Base-by-base conservation (phyloP, 2,113 vertebrate genomes). In the Odocoileus virginianus region DNA sequence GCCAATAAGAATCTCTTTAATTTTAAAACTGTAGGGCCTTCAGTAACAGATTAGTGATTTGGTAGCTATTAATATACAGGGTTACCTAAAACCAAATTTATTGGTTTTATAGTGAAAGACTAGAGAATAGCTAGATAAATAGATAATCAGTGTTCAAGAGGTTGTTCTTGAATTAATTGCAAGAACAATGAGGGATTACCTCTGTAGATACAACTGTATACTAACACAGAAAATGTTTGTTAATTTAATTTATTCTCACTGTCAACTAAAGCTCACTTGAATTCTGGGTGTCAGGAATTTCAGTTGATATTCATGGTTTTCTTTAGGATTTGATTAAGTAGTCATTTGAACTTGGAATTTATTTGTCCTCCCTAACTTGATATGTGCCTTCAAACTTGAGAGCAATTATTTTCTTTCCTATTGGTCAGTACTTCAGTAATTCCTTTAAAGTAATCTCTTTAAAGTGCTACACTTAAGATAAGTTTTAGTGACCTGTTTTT, bases 231-330 rank as follows among this genome's bases (percentile, higher is more conserved):
- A 61, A 86, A 58, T 25, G 1, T 95, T 86, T 36, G 52, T 30
- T 60, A 87, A 55, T 96, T 97, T 86, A 82, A 92, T 93, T 97
- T 76, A 85, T 93, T 57, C 27, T 89, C n/a, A 54, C 30, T 96
- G 2, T 47, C 76, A 89, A 25, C 47, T 96, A 71, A 97, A 94
- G 87, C 52, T 97, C 36, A 76, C 27, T 93, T 88, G 71, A 94
- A 86, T 93, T 92, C 30, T 23, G 91, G 3, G 5, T 94, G 16
- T 95, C n/a, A 93, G 5, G 57, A 94, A 23, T 7, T 88, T 94
- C 36, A 92, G 28, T 95, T 76, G 36, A 83, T 89, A 87, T 45
- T 94, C 11, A 67, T 52, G 40, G 45, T n/a, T 84, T 94, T 93
- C 79, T 84, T 83, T 60, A 50, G 28, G 19, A 54, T 50, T 93